Evolutionary conservation across 2,888 invertebrate species (phyloP).

Genomic region (Aphidius colemani): DNA sequence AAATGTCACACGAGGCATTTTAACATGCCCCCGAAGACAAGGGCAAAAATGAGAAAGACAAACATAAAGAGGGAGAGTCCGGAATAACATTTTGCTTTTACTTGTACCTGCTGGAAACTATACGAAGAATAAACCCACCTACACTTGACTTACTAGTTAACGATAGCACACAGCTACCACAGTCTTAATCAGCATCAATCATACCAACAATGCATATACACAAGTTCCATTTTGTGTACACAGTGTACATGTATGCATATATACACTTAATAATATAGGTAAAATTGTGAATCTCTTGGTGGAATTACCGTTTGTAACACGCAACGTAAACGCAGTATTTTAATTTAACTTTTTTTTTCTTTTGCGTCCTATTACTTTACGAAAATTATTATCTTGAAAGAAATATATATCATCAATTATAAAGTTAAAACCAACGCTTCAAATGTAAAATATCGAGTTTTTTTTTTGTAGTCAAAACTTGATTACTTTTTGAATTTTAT

Average conservation of each 20-base stretch:
- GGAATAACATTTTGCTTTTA: conserved; percentile 26
- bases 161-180: conserved; percentile 55
- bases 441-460: no score
- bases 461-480: no score
- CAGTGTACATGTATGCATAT: conserved; percentile 13
- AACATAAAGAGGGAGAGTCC: conserved; percentile 18
- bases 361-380: neutral
- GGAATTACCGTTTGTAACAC: conserved; percentile 33
- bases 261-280: conserved; percentile 26
- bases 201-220: conserved; percentile 49
- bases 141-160: conserved; percentile 53
- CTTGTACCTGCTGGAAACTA: conserved; percentile 36
- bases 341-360: conserved; percentile 7
- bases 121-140: conserved; percentile 32
- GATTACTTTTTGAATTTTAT: no score
- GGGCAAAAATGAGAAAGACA: neutral
- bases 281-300: conserved; percentile 39
- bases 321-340: conserved; percentile 20
- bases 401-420: no score
- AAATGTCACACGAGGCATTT: conserved; percentile 28
- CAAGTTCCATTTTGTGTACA: conserved; percentile 27
- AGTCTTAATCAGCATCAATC: conserved; percentile 60
- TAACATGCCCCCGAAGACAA: no score
- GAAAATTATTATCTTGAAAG: no score
- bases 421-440: no score